Evolutionary conservation across 2,797 vertebrate genomes (phyloP).

Genomic region (Zenarchopterus dispar): DNA sequence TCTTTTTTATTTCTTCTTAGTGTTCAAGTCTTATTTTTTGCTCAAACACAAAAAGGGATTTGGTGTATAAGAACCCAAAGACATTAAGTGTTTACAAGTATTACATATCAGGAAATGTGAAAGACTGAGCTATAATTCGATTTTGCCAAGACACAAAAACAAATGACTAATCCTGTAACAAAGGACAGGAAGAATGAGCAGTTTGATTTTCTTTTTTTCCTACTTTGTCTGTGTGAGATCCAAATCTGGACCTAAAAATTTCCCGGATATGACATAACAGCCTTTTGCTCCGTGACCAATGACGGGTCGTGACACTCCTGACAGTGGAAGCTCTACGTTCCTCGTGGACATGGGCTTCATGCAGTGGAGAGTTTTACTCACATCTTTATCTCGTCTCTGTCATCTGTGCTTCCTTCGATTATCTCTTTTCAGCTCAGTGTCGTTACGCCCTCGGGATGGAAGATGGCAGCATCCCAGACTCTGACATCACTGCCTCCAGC

Average conservation of each 20-base stretch:
- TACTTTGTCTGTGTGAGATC: constrained; percentile 33
- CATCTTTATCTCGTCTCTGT: constrained; percentile 34
- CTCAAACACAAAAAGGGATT: too few species aligned
- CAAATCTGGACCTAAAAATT: constrained; percentile 57
- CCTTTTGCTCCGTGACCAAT: constrained; percentile 58
- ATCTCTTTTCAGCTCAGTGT: constrained; percentile 83
- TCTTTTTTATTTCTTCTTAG: too few species aligned
- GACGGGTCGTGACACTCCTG: constrained; percentile 46
- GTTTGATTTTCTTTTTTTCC: constrained; percentile 3
- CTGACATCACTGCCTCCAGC: constrained; percentile 91
- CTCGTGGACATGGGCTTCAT: constrained; percentile 38
- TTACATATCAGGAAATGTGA: neutral
- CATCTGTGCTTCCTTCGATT: constrained; percentile 24
- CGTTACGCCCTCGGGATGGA: constrained; percentile 95
- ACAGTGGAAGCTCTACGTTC: constrained; percentile 68
- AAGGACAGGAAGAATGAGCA: constrained; percentile 24
- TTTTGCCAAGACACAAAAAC: neutral
- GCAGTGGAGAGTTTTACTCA: constrained; percentile 45
- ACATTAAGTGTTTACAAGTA: too few species aligned
- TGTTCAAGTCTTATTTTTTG: too few species aligned
- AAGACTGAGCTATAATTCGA: neutral
- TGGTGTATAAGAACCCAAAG: too few species aligned
- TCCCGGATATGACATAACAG: constrained; percentile 70
- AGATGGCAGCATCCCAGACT: constrained; percentile 91
- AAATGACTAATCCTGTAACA: neutral